Percentiles rank a stretch among this genome's conserved stretches.
Conservation (phyloP, 2,888 invertebrate genomes). For the Eulithis prunata region DNA sequence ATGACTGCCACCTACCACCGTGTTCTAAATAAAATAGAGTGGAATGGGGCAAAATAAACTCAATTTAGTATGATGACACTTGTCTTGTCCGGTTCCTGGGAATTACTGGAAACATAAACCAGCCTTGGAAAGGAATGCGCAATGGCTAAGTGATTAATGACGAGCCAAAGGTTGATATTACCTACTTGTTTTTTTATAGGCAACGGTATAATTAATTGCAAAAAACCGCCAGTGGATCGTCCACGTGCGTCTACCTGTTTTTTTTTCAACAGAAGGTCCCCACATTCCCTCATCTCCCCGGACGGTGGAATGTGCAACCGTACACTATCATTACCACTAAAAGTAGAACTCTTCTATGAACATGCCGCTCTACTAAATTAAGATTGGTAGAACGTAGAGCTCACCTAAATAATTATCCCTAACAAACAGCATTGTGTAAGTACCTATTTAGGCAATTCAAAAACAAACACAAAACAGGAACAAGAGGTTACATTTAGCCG, state of each 20-base stretch:
- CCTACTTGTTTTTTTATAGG: too few relatives aligned
- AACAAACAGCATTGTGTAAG: too few relatives aligned
- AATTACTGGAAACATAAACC: background rate
- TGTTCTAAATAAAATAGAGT: background rate
- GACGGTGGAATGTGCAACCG: constrained; percentile 6
- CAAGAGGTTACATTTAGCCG: too few relatives aligned
- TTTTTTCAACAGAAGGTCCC: constrained; percentile 19
- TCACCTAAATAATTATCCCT: too few relatives aligned
- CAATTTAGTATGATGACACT: too few relatives aligned
- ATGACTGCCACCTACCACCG: too few relatives aligned
- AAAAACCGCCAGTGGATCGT: constrained; percentile 38
- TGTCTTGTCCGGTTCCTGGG: too few relatives aligned
- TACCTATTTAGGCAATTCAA: too few relatives aligned
- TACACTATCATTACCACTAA: background rate
- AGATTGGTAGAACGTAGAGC: too few relatives aligned
- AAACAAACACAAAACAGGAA: too few relatives aligned
- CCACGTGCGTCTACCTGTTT: constrained; percentile 49
- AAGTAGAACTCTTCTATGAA: too few relatives aligned
- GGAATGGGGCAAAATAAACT: background rate
- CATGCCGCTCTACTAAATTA: too few relatives aligned
- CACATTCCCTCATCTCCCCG: background rate
- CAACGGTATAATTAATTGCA: constrained; percentile 28
- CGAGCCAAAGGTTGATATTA: constrained; percentile 1
- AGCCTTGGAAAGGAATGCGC: constrained; percentile 35
- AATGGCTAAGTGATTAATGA: constrained; percentile 25